phyloP scores from a whole-genome alignment of 2,113 vertebrate species.

The Zosterops japonicus region DNA sequence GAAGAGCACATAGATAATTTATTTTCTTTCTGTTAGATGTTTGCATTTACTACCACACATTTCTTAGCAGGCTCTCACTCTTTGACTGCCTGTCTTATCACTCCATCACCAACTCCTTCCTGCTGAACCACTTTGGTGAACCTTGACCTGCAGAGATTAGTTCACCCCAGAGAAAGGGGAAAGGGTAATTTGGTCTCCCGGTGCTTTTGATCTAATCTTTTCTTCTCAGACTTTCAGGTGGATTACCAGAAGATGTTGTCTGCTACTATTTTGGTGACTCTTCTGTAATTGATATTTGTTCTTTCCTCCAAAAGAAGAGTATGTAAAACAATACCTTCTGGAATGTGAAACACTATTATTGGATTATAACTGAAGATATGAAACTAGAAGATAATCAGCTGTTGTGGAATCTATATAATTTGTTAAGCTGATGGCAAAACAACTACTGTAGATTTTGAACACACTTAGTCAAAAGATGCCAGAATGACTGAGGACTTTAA shows the following conservation, averaged over 20 bases:
- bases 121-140: neutral
- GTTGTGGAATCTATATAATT: neutral
- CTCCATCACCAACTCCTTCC: neutral
- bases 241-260: neutral
- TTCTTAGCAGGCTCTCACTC: neutral
- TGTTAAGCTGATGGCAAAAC: neutral
- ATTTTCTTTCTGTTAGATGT: neutral
- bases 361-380: neutral
- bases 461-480: neutral
- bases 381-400: neutral
- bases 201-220: neutral
- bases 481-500: neutral
- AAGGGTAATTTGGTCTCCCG: neutral
- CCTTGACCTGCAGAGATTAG: conserved; percentile 5
- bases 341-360: neutral
- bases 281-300: neutral
- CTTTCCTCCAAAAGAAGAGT: neutral
- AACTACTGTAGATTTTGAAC: neutral
- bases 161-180: neutral
- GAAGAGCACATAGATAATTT: neutral
- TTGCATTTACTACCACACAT: neutral
- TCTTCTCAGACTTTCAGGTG: neutral
- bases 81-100: neutral
- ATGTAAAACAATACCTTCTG: neutral
- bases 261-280: neutral